Base-by-base conservation (phyloP, 1,140 invertebrate species). In the Microplitis demolitor region DNA sequence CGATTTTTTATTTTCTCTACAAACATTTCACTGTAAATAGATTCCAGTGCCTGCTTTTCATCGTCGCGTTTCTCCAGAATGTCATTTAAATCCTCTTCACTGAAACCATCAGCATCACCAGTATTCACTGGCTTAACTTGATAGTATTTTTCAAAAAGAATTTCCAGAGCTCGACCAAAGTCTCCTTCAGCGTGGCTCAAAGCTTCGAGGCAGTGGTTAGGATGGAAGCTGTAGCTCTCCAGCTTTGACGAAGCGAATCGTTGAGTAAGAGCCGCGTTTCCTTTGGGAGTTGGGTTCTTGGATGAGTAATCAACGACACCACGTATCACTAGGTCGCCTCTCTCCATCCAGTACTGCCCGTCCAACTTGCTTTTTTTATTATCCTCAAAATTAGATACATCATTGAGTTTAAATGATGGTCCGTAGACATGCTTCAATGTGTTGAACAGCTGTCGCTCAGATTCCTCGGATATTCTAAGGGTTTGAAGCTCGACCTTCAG, bases 401-500 rank as follows among this genome's bases (percentile, higher is more conserved):
- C 84, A 67, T 78, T 83, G 24, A 89, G 77, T 72, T 80, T 83
- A 69, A 89, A 90, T 80, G 86, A 91, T 58, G 90, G 82, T 5
- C 93, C 93, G 84, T 92, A 91, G 75, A 94, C 91, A 78, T 89
- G 88, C 74, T 90, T 90, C 31, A 94, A 82, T 6, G 92, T 93
- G 71, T 93, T 91, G 80, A 92, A 88, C 13, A 93, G 89, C 75
- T 91, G 83, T 77, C 92, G 91, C 77, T 93, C 91, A 53, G 91
- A 90, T 75, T 91, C 89, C 53, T 91, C 87, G 45, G 86, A 89
- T 3, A 94, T 82, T 24, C 88, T 86, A 54, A 94, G 82, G 4
- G 90, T 92, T 78, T 93, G 92, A 80, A 94, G 85, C 83, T 93
- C 92, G 70, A 92, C 91, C 80, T 93, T 93, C 0, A 92, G 85